Percentiles rank a stretch among this genome's conserved stretches.
These are phyloP conservation scores for Poecilia wingei DNA, from an alignment of 2,797 vertebrate species.

Conservation along the genomic window DNA sequence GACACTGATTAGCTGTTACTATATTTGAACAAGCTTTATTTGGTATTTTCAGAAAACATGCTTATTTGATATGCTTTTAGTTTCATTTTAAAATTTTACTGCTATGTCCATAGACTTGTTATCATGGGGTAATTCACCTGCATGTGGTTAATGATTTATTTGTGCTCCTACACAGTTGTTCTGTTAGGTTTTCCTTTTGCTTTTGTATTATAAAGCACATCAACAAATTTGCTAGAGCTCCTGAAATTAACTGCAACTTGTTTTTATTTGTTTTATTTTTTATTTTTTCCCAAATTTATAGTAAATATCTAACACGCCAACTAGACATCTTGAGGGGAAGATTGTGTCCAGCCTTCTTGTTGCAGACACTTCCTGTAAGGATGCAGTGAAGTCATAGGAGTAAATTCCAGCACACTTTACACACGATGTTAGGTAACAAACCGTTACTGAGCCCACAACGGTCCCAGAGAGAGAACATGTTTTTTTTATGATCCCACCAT, in stretches of 20 bases:
- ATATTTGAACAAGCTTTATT: no score
- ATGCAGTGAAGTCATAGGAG: background rate
- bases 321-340: background rate
- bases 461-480: background rate
- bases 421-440: background rate
- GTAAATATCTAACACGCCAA: background rate
- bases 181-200: background rate
- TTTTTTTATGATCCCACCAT: conserved; percentile 11
- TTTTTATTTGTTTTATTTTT: background rate
- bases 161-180: background rate
- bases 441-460: background rate
- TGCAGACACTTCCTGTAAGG: background rate
- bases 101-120: background rate
- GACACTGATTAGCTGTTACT: no score
- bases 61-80: background rate
- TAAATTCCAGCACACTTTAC: background rate
- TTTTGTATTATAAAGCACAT: background rate
- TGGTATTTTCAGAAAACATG: no score
- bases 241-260: background rate
- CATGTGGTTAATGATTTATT: background rate
- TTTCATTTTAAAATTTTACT: background rate
- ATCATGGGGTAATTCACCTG: background rate
- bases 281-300: background rate
- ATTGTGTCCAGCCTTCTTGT: background rate
- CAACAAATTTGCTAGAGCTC: background rate